Evolutionary conservation across 37 sponge, comb jelly and placozoan genomes (phyloP).

Genomic region (Haliclona indistincta): DNA sequence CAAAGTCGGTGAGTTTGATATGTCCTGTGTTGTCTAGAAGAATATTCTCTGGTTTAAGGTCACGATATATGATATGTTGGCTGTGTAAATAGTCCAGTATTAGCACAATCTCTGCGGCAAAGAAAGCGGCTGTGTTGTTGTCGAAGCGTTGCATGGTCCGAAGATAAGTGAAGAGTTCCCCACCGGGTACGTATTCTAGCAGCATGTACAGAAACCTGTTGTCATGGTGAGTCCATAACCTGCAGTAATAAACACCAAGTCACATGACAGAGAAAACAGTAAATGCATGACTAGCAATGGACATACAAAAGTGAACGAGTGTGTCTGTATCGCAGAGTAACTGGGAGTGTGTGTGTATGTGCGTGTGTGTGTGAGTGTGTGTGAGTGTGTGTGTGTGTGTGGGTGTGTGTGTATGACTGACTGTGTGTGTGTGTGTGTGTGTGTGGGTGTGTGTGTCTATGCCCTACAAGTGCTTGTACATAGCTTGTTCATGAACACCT

Average conservation of each 20-base stretch:
- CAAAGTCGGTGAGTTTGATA: constrained; percentile 91
- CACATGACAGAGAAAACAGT: no score
- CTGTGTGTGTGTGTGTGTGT: no score
- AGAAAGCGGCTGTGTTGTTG: constrained; percentile 73
- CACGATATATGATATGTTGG: constrained; percentile 85
- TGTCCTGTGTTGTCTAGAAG: constrained; percentile 82
- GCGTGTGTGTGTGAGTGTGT: no score
- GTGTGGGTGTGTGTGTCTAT: no score
- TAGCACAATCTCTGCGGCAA: constrained; percentile 91
- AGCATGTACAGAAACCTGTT: constrained; percentile 93
- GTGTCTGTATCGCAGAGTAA: neutral
- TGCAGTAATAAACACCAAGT: constrained; percentile 8
- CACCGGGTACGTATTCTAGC: constrained; percentile 85
- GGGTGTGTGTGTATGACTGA: no score
- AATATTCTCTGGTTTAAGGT: constrained; percentile 94
- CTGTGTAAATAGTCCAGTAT: constrained; percentile 91
- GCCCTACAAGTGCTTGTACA: no score
- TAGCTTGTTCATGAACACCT: no score
- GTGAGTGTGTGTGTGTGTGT: no score
- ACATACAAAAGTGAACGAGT: neutral
- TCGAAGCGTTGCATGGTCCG: constrained; percentile 80
- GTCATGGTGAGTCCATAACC: constrained; percentile 87
- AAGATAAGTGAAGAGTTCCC: constrained; percentile 95
- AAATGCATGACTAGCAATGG: neutral
- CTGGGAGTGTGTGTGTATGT: neutral